Evolutionary conservation across 2,113 vertebrate species (phyloP), one percentile per base, ranked within the genome.

Genomic region (Nanorana parkeri): DNA sequence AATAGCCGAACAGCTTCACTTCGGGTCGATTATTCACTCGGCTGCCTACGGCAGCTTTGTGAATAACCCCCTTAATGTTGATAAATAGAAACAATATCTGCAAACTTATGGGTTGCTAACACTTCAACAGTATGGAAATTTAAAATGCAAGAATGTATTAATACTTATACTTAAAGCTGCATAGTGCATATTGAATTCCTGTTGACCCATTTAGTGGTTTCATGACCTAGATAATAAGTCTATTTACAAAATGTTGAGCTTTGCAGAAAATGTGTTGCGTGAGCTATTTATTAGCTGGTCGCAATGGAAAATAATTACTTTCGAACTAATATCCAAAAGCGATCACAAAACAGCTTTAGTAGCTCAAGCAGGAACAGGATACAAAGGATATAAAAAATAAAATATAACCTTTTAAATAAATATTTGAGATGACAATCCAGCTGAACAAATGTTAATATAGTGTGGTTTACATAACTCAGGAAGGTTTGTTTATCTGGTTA

Each of bases 391-490:
- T 20, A 73, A 10, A 56, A 56, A 63, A 58, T 20, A 58, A 4
- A 56, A 73, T 58, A 26, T 69, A 55, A 36, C 47, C 58, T 52
- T 65, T 7, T 19, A 67, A 29, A 11, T 66, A 78, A 67, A 78
- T 78, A 78, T 78, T 78, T 78, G 51, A 65, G 21, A 19, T 54
- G 23, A 29, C 26, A 47, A 56, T 54, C 67, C 16, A n/a, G 20
- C 36, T 55, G 51, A 78, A 55, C 68, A 66, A 68, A 78, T 67
- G 28, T 78, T 55, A 78, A 36, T 55, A 51, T n/a, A 78, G 51
- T 54, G 20, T 17, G 29, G 51, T 78, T 28, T 55, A 32, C 47
- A 26, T 54, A 60, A 61, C 55, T 19, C 29, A 17, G 19, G 8
- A 17, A 75, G 54, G 28, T 20, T 41, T 19, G 36, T 60, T 41